Percentiles rank a stretch among this genome's conserved stretches.
These are phyloP conservation scores for Siniperca scherzeri DNA, from an alignment of 2,797 vertebrate genomes.

Conservation along the genomic window DNA sequence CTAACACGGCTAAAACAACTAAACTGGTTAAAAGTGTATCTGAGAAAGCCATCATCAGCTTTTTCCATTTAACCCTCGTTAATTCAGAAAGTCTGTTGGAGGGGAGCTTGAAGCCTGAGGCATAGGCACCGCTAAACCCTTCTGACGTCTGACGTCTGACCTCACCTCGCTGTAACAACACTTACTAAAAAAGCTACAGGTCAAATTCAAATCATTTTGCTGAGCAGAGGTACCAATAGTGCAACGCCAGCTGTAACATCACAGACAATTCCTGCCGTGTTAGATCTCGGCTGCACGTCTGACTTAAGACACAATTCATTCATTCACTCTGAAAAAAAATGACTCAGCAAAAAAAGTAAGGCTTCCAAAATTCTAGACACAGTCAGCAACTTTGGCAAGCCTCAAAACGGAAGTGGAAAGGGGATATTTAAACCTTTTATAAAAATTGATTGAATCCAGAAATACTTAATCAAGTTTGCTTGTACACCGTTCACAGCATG, in stretches of 20 bases:
- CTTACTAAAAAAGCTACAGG: not conserved
- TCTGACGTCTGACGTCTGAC: not conserved
- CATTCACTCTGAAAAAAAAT: constrained; percentile 2
- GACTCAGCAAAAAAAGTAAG: constrained; percentile 33
- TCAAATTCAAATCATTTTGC: constrained; percentile 2
- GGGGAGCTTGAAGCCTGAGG: not conserved
- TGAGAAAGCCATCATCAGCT: not conserved
- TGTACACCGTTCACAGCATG: constrained; percentile 17
- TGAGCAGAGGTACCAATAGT: not conserved
- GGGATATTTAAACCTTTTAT: constrained; percentile 11
- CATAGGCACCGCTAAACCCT: not conserved
- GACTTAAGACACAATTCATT: not conserved
- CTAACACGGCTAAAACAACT: not conserved
- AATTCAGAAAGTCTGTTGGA: not conserved
- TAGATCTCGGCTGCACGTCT: not conserved
- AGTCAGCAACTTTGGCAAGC: constrained; percentile 15
- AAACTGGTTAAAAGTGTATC: not conserved
- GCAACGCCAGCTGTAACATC: constrained; percentile 15
- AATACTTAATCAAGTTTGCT: constrained; percentile 33
- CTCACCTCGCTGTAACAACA: not conserved
- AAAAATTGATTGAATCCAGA: constrained; percentile 21
- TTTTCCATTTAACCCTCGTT: not conserved
- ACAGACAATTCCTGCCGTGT: not conserved
- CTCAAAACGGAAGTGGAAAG: not conserved
- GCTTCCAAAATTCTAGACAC: not conserved